These are phyloP conservation scores for Xanthia togata DNA, from an alignment of 2,888 invertebrate genomes.

Conservation along the genomic window DNA sequence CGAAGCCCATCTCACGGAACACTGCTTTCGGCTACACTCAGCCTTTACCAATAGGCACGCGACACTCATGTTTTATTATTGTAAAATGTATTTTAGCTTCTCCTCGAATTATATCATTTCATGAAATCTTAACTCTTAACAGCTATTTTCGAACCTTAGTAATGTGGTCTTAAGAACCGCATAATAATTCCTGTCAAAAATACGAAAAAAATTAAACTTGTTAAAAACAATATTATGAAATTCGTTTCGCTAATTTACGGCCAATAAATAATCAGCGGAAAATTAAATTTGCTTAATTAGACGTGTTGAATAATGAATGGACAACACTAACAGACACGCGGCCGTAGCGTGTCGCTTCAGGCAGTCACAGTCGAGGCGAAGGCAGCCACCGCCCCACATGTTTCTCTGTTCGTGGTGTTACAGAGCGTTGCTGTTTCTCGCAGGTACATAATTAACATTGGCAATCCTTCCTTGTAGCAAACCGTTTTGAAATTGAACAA, in stretches of 20 bases:
- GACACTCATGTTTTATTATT: slow-evolving; percentile 37
- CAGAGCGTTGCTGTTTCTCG: slow-evolving; percentile 66
- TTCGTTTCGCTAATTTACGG: slow-evolving; percentile 23
- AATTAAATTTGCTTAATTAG: slow-evolving; percentile 37
- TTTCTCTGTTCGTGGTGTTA: slow-evolving; percentile 74
- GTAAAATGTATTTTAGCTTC: slow-evolving; percentile 4
- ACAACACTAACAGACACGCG: slow-evolving; percentile 51
- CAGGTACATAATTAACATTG: slow-evolving; percentile 66
- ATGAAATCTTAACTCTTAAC: neutral
- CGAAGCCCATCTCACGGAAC: slow-evolving; percentile 79
- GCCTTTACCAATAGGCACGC: slow-evolving; percentile 61
- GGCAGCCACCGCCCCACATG: slow-evolving; percentile 66
- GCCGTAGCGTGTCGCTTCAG: slow-evolving; percentile 21
- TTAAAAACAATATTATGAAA: slow-evolving; percentile 7
- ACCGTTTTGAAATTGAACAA: neutral
- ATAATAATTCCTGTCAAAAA: neutral
- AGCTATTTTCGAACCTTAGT: neutral
- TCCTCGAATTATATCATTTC: neutral
- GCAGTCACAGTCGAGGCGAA: slow-evolving; percentile 55
- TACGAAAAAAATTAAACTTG: neutral
- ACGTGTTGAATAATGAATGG: slow-evolving; percentile 41
- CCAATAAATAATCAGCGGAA: slow-evolving; percentile 14
- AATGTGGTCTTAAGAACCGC: neutral
- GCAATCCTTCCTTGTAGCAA: slow-evolving; percentile 4
- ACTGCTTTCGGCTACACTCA: slow-evolving; percentile 75